Percentiles rank a stretch among this genome's conserved stretches.
These are phyloP conservation scores for Antechinus flavipes DNA, from an alignment of 2,113 vertebrate genomes.

Conservation along the genomic window DNA sequence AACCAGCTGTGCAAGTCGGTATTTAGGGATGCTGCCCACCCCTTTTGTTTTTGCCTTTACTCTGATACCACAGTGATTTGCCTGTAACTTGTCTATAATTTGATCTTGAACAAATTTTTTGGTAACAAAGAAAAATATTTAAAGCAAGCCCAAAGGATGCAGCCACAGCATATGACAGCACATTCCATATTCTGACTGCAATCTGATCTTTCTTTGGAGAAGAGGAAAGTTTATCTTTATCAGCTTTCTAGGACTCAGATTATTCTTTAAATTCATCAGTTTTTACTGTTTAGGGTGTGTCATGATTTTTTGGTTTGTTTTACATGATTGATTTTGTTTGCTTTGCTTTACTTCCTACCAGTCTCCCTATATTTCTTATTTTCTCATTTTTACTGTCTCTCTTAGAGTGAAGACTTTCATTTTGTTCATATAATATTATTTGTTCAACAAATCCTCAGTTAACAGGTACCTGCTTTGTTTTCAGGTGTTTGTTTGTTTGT, in stretches of 20 bases:
- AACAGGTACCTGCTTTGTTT: background rate
- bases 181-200: background rate
- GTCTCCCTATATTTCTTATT: background rate
- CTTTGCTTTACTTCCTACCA: background rate
- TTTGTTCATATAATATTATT: background rate
- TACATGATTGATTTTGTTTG: background rate
- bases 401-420: background rate
- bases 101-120: background rate
- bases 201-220: background rate
- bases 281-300: background rate
- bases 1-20: background rate
- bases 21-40: background rate
- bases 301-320: background rate
- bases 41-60: background rate
- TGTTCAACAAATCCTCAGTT: background rate
- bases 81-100: background rate
- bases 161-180: background rate
- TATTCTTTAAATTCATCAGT: background rate
- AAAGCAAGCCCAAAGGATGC: background rate
- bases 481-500: too few species aligned
- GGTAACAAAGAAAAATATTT: background rate
- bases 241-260: background rate
- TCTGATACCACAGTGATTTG: background rate
- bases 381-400: background rate
- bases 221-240: background rate